Percentiles rank a stretch among this genome's conserved stretches.
Conservation (phyloP, 2,797 vertebrate species). For the Sebastes miniatus region DNA sequence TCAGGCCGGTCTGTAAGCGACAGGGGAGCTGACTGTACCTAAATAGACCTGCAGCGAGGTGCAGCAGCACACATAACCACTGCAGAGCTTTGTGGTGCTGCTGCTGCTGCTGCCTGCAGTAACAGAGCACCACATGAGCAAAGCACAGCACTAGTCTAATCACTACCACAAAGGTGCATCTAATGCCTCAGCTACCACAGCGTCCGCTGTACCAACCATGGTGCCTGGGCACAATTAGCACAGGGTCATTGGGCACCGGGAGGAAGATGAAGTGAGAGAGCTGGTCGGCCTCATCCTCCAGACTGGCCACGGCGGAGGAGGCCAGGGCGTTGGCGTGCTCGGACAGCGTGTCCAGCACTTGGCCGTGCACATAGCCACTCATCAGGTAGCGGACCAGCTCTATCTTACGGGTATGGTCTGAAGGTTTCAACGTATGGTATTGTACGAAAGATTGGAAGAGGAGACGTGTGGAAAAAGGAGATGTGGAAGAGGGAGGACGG, state of each 20-base stretch:
- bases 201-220: constrained; percentile 89
- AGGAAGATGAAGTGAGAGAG: constrained; percentile 90
- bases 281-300: constrained; percentile 90
- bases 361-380: constrained; percentile 90
- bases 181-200: constrained; percentile 29
- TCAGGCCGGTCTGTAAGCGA: constrained; percentile 25
- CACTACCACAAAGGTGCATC: constrained; percentile 39
- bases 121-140: constrained; percentile 37
- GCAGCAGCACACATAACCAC: constrained; percentile 31
- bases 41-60: constrained; percentile 45
- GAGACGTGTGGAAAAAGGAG: not conserved
- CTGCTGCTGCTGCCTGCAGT: constrained; percentile 30
- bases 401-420: constrained; percentile 94
- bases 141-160: constrained; percentile 54
- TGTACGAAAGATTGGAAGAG: not conserved
- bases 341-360: constrained; percentile 89
- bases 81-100: constrained; percentile 34
- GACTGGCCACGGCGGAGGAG: constrained; percentile 87
- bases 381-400: constrained; percentile 92
- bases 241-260: constrained; percentile 85
- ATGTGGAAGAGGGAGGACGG: constrained; percentile 18
- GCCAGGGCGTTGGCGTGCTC: constrained; percentile 91
- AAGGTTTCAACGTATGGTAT: constrained; percentile 50
- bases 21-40: constrained; percentile 30
- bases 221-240: constrained; percentile 86